These are phyloP conservation scores for Drosophila meridionalis DNA, from an alignment of 2,888 invertebrate genomes.

Conservation along the genomic window DNA sequence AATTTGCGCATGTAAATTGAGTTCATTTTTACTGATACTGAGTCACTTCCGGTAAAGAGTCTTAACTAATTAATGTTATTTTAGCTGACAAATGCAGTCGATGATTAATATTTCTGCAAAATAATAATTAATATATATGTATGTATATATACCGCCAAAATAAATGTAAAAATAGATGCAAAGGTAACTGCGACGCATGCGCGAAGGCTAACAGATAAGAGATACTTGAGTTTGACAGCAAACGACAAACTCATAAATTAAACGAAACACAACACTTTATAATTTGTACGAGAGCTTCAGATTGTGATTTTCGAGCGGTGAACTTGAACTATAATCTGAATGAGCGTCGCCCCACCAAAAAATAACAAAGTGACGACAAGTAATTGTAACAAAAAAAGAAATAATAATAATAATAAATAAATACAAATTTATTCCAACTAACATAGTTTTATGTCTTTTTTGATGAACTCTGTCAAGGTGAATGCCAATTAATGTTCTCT, in stretches of 20 bases:
- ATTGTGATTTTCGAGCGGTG: constrained; percentile 54
- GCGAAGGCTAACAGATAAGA: constrained; percentile 54
- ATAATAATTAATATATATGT: constrained; percentile 6
- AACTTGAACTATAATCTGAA: constrained; percentile 70
- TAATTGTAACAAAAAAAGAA: constrained; percentile 12
- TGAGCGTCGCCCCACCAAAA: constrained; percentile 43
- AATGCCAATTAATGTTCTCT: constrained; percentile 63
- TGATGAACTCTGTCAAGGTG: constrained; percentile 68
- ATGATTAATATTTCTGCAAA: constrained; percentile 13
- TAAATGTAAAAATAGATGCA: constrained; percentile 5
- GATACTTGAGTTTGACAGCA: constrained; percentile 41
- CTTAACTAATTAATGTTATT: constrained; percentile 35
- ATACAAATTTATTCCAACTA: constrained; percentile 23
- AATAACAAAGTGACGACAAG: constrained; percentile 28
- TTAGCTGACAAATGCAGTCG: constrained; percentile 25
- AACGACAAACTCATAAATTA: constrained; percentile 44
- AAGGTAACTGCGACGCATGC: constrained; percentile 50
- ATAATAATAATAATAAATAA: neutral
- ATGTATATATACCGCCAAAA: neutral
- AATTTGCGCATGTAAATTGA: constrained; percentile 27
- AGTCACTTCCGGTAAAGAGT: constrained; percentile 38
- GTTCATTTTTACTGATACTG: constrained; percentile 9
- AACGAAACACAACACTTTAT: constrained; percentile 28
- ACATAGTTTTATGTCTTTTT: constrained; percentile 37
- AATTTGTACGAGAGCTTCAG: constrained; percentile 28